These are phyloP conservation scores for Cuniculus paca DNA, from an alignment of 2,797 vertebrate genomes.

Conservation along the genomic window DNA sequence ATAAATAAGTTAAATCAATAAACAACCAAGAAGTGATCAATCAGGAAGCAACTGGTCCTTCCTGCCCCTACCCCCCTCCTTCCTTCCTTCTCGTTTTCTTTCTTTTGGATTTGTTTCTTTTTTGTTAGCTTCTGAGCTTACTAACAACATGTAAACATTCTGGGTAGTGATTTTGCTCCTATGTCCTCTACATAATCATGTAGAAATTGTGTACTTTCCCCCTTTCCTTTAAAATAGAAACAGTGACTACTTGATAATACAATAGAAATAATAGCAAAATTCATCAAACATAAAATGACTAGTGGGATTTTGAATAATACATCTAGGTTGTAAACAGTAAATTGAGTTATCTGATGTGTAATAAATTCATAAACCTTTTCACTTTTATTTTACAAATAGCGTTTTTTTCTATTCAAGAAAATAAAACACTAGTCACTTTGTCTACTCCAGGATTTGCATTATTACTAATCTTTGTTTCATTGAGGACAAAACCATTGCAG, in stretches of 20 bases:
- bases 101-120: neutral
- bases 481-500: constrained; percentile 44
- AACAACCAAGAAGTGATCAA: neutral
- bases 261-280: neutral
- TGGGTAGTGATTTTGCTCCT: neutral
- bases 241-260: neutral
- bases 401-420: constrained; percentile 45
- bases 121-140: neutral
- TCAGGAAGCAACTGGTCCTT: neutral
- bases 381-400: constrained; percentile 25
- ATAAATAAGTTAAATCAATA: neutral
- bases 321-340: neutral
- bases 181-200: neutral
- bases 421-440: neutral
- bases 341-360: neutral
- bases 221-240: neutral
- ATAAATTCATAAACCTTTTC: neutral
- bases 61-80: neutral
- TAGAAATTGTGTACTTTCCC: neutral
- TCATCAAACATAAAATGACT: neutral
- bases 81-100: neutral
- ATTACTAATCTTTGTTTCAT: neutral
- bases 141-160: neutral
- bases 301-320: constrained; percentile 22
- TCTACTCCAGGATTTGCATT: constrained; percentile 32